These are phyloP conservation scores for Entomobrya multifasciata DNA, from an alignment of 2,888 invertebrate species.

Conservation along the genomic window DNA sequence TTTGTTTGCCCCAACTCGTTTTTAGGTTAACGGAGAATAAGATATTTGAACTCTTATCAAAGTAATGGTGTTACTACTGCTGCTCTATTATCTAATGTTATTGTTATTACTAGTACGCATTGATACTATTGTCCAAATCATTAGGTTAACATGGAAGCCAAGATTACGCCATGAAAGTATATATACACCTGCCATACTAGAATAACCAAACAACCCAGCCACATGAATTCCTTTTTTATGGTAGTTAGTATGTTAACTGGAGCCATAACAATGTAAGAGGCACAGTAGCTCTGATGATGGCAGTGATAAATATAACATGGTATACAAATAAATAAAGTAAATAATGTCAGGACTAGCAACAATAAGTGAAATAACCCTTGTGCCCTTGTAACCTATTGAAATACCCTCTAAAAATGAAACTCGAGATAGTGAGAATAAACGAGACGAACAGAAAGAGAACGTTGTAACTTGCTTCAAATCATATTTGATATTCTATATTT, in stretches of 20 bases:
- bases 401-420: constrained; percentile 13
- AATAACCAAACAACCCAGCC: too few relatives aligned
- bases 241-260: background rate
- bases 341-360: background rate
- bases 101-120: too few relatives aligned
- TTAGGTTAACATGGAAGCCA: too few relatives aligned
- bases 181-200: too few relatives aligned
- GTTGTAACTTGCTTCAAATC: background rate
- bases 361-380: constrained; percentile 22
- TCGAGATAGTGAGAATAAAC: background rate
- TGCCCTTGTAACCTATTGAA: constrained; percentile 57
- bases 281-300: background rate
- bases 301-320: constrained; percentile 21
- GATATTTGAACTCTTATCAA: too few relatives aligned
- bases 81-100: too few relatives aligned
- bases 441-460: background rate
- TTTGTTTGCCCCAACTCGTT: too few relatives aligned
- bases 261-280: too few relatives aligned
- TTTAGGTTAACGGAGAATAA: too few relatives aligned
- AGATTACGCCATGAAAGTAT: too few relatives aligned
- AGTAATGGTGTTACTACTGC: too few relatives aligned
- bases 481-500: background rate
- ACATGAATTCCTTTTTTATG: background rate
- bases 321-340: background rate
- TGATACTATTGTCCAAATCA: too few relatives aligned